These are phyloP conservation scores for Oreochromis tanganicae DNA, from an alignment of 2,113 vertebrate genomes.

Conservation along the genomic window DNA sequence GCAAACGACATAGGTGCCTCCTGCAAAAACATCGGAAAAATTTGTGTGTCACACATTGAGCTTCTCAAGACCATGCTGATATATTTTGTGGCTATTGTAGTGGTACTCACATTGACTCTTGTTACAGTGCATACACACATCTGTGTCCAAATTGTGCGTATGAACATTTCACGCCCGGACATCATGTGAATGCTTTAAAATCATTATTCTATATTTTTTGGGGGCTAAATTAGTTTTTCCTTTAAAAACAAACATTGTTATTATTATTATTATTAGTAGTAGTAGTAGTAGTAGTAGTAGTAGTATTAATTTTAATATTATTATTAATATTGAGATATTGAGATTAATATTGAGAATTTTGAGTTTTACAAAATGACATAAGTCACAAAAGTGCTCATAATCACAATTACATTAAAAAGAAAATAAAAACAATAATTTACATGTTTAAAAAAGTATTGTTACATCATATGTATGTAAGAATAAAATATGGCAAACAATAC, in stretches of 20 bases:
- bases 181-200: neutral
- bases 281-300: neutral
- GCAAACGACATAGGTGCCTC: conserved; percentile 11
- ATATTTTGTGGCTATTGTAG: conserved; percentile 2
- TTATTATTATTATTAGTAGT: neutral
- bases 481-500: neutral
- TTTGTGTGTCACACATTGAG: conserved; percentile 1
- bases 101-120: neutral
- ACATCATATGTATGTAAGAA: neutral
- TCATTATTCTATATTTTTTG: neutral
- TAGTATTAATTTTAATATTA: neutral
- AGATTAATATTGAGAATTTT: no score
- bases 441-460: neutral
- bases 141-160: neutral
- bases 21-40: conserved; percentile 4
- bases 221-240: neutral
- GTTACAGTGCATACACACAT: neutral
- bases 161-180: neutral
- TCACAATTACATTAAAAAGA: neutral
- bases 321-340: neutral
- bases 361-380: neutral
- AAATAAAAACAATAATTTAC: neutral
- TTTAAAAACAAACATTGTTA: neutral
- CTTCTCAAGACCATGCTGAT: neutral
- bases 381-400: neutral